phyloP scores from a whole-genome alignment of 2,113 vertebrate species.

The Eulemur macaco region DNA sequence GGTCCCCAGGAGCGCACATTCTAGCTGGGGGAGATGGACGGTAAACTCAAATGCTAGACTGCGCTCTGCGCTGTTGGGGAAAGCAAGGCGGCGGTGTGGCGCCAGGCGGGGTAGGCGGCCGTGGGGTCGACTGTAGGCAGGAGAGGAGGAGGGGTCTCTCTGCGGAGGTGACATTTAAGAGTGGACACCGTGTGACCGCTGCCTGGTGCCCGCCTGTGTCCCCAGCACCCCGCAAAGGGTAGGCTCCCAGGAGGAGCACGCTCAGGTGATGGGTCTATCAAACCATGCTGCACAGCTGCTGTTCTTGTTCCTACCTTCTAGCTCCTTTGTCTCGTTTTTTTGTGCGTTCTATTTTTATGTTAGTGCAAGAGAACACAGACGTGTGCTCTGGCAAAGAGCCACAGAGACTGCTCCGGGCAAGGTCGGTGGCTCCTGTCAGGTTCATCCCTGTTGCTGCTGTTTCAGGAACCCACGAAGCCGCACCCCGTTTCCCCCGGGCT shows the following conservation, averaged over 20 bases:
- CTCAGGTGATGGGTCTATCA: fast-evolving
- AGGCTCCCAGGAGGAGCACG: background rate
- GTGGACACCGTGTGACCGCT: fast-evolving
- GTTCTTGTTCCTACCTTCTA: background rate
- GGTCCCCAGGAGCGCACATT: fast-evolving
- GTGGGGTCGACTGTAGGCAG: fast-evolving
- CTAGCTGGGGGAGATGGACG: background rate
- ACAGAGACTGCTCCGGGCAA: background rate
- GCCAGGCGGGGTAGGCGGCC: fast-evolving
- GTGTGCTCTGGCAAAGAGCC: background rate
- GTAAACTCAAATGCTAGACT: background rate
- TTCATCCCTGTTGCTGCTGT: background rate
- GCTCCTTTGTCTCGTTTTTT: background rate
- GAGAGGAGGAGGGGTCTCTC: too few relatives aligned
- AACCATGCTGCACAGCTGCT: background rate
- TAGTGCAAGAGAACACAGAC: background rate
- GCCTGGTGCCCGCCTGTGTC: too few relatives aligned
- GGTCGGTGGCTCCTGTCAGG: background rate
- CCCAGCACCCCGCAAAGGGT: too few relatives aligned
- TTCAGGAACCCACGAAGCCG: background rate
- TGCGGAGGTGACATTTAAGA: background rate
- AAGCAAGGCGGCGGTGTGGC: fast-evolving
- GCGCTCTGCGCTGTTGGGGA: fast-evolving
- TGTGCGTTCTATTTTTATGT: background rate
- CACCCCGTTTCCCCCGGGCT: fast-evolving